Base-by-base conservation (phyloP, 1,140 invertebrate genomes). In the Dreissena rostriformis region DNA sequence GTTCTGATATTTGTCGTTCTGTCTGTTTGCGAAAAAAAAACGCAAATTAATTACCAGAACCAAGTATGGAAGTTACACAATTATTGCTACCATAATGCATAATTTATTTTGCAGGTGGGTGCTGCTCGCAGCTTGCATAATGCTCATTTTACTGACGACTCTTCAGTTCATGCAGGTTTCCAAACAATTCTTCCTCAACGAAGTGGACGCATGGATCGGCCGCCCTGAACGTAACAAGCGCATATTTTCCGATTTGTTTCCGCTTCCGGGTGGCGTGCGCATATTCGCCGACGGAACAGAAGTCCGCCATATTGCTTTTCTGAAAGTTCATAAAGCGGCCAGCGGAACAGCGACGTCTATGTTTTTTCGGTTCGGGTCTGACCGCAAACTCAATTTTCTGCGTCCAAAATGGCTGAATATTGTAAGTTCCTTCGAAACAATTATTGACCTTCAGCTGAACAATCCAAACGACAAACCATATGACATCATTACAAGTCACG, bases 311-410 rank as follows among this genome's bases (percentile, higher is more conserved):
- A 84, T 91, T 52, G 87, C 87, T 14, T 91, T 88, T 73, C 17
- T 91, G 15, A 91, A 91, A 76, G 87, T 91, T 0, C 91, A 91
- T 79, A 91, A 91, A 82, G 84, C 91, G 0, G 91, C 89, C 10
- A 90, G 90, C 67, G 85, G 90, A 6, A 91, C 90, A 4, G 77
- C 88, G 7, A 89, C 89, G 29, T 90, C 90, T 53, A 87, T 91
- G 5, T 63, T 91, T 1, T 82, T 88, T 14, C 75, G 91, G n/a
- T 91, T 86, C 80, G 90, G 87, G 11, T 63, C 86, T 39, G 28
- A 49, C 0, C 65, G 87, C 5, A 82, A 89, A 51, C 68, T 91
- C 4, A 86, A 77, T 14, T 86, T 91, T 84, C 80, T 89, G 19
- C n/a, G 90, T 1, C 89, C 89, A 0, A 85, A 72, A 24, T 84